Evolutionary conservation across 1,140 invertebrate species (phyloP), one percentile per base, ranked within the genome.

Genomic region (Riptortus pedestris): DNA sequence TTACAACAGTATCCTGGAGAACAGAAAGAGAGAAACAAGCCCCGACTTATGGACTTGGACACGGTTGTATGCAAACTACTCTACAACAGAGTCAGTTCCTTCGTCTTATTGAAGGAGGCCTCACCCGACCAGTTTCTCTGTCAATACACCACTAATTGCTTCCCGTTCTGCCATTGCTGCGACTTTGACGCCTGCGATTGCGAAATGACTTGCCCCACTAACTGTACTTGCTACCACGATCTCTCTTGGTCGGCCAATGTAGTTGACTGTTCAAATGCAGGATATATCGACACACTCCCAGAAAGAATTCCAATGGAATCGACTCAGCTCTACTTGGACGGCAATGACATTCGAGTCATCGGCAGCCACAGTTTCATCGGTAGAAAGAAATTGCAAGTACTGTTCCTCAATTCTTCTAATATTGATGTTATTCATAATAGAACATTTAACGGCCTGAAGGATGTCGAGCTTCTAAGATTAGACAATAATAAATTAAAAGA

Each of bases 101-200:
- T 85, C 71, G 84, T 93, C 2, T 85, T 90, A 4, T 75, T 94
- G 45, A 83, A 91, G 48, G 86, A 92, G 75, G 88, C 87, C 7
- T 83, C 87, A 33, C 83, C 90, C 52, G 86, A 88, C 71, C 88
- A 94, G 72, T 94, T 94, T 74, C 80, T 95, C 31, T 95, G 92
- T 76, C 88, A 90, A 72, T 95, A 95, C 72, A 85, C 91, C 38
- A 84, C 85, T 51, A 91, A 94, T 69, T 95, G 92, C 74, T 92
- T 92, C 71, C 85, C 90, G 0, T 73, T 91, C 48, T 95, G 92
- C 73, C 88, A 93, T 68, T 95, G 92, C 75, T 95, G 92, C 74
- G 91, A 95, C 72, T 95, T 91, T 71, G 90, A 93, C 73, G 91
- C 91, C 24, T 95, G 92, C 74, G 87, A 95, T 73, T 95, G 91